A percentile compares a stretch with the other conserved stretches of the same genome.
Conservation (phyloP, 2,888 invertebrate genomes). For the Philaethria dido region DNA sequence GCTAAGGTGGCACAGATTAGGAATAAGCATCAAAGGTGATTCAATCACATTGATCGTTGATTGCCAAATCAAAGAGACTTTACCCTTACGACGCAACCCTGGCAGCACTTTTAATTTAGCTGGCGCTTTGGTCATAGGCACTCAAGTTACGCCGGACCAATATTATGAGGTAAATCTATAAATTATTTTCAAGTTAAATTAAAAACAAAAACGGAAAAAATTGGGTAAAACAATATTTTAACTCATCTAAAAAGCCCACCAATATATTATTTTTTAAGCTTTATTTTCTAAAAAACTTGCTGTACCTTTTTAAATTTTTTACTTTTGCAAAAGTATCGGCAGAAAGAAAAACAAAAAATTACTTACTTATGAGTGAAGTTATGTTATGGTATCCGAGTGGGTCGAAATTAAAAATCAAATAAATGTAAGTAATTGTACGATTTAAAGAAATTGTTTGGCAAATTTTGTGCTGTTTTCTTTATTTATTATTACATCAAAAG, state of each 20-base stretch:
- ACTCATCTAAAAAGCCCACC: not conserved
- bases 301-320: too few relatives aligned
- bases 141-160: conserved; percentile 89
- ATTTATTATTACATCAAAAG: too few relatives aligned
- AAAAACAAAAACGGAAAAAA: not conserved
- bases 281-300: too few relatives aligned
- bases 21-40: conserved; percentile 92
- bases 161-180: conserved; percentile 80
- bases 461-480: too few relatives aligned
- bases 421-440: too few relatives aligned
- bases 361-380: too few relatives aligned
- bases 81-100: conserved; percentile 83
- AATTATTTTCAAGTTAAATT: not conserved
- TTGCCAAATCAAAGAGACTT: conserved; percentile 86
- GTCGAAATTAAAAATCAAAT: too few relatives aligned
- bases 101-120: conserved; percentile 86
- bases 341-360: too few relatives aligned
- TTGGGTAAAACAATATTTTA: not conserved
- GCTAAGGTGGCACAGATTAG: conserved; percentile 92
- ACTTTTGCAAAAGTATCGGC: too few relatives aligned
- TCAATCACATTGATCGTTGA: conserved; percentile 90
- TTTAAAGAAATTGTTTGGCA: too few relatives aligned
- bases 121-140: conserved; percentile 90
- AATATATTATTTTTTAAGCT: not conserved
- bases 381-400: too few relatives aligned